phyloP scores from a whole-genome alignment of 2,888 invertebrate species.

The Erynnis tages region DNA sequence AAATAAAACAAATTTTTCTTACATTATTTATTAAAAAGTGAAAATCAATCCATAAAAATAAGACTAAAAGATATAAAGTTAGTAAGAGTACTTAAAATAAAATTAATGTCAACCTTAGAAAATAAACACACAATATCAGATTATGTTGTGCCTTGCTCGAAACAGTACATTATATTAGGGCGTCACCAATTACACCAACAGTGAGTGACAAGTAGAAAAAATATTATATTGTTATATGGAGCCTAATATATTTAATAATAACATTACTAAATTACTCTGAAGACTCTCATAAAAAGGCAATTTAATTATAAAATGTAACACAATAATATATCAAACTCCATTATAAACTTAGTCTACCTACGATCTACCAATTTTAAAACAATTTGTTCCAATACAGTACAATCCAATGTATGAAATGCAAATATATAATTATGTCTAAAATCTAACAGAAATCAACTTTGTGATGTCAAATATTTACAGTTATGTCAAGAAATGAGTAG shows the following conservation, averaged over 20 bases:
- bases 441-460: conserved; percentile 44
- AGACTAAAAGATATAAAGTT: conserved; percentile 63
- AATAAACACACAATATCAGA: conserved; percentile 44
- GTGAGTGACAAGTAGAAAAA: conserved; percentile 14
- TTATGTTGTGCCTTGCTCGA: conserved; percentile 33
- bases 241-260: conserved; percentile 12
- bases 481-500: conserved; percentile 44
- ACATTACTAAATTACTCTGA: not conserved
- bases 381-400: conserved; percentile 67
- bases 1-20: conserved; percentile 44
- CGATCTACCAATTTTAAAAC: conserved; percentile 50
- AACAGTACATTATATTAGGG: conserved; percentile 26
- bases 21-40: conserved; percentile 72
- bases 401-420: conserved; percentile 58
- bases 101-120: conserved; percentile 65
- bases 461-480: conserved; percentile 73
- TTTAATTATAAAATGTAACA: not conserved
- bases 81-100: conserved; percentile 55
- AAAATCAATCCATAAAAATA: conserved; percentile 76
- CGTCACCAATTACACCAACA: conserved; percentile 19
- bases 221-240: conserved; percentile 5
- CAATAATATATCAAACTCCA: conserved; percentile 33
- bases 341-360: conserved; percentile 32
- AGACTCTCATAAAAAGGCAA: conserved; percentile 18
- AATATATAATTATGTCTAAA: conserved; percentile 45